Conservation (phyloP, 2,888 invertebrate species). For the Lasioglossum zephyrum region DNA sequence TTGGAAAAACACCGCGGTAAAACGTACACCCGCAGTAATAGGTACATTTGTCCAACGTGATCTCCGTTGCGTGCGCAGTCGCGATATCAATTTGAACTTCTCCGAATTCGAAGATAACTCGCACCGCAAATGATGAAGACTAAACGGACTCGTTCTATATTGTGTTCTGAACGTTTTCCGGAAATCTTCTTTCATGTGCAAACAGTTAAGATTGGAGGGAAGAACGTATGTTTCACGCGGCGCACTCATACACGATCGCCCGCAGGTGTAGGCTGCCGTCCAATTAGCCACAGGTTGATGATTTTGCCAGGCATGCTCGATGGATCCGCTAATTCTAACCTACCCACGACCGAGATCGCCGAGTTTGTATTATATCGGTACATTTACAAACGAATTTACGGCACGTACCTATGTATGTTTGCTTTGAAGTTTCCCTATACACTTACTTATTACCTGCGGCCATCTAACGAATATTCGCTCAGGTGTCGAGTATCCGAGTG, state of each 20-base stretch:
- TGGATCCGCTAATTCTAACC: slow-evolving; percentile 55
- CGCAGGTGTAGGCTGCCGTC: slow-evolving; percentile 57
- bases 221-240: slow-evolving; percentile 28
- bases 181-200: slow-evolving; percentile 18
- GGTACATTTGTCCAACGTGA: too few relatives aligned
- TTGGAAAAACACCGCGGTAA: too few relatives aligned
- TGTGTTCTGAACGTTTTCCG: slow-evolving; percentile 36
- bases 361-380: slow-evolving; percentile 46
- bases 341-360: slow-evolving; percentile 33
- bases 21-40: too few relatives aligned
- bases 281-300: slow-evolving; percentile 66
- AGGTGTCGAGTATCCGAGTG: background rate
- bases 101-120: background rate
- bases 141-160: background rate
- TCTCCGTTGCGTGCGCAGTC: background rate
- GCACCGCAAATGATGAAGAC: background rate
- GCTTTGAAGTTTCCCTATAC: slow-evolving; percentile 16
- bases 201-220: slow-evolving; percentile 42
- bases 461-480: slow-evolving; percentile 4
- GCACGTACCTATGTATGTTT: slow-evolving; percentile 12
- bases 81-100: background rate
- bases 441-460: slow-evolving; percentile 20
- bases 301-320: slow-evolving; percentile 58
- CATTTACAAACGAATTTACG: slow-evolving; percentile 40
- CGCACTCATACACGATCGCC: slow-evolving; percentile 38